These are phyloP conservation scores for Trachelus troglodyta DNA, from an alignment of 2,888 invertebrate genomes.

Conservation along the genomic window DNA sequence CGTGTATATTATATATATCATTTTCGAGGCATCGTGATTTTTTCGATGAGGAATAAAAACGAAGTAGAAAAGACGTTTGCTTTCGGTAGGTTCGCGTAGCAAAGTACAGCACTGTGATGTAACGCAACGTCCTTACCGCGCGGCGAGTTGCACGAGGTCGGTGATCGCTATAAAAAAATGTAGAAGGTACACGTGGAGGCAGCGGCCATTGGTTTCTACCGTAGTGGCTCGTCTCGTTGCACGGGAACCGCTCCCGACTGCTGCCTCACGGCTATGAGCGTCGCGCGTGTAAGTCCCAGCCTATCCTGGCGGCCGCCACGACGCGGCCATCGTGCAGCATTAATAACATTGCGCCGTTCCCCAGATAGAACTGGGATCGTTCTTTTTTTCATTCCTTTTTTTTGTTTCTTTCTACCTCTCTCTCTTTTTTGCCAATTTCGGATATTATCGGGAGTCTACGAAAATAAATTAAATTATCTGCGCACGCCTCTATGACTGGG, in stretches of 20 bases:
- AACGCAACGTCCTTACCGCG: conserved; percentile 69
- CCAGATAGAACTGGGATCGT: conserved; percentile 1
- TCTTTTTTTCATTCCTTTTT: not conserved
- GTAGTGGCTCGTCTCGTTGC: conserved; percentile 28
- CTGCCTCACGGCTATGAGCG: conserved; percentile 49
- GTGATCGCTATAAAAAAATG: conserved; percentile 70
- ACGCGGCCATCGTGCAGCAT: conserved; percentile 18
- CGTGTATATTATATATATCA: not conserved
- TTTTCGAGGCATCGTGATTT: not conserved
- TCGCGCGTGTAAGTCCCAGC: conserved; percentile 52
- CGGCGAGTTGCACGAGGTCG: conserved; percentile 74
- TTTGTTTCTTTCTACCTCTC: not conserved
- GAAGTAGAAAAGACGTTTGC: not conserved
- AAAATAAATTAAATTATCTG: not conserved
- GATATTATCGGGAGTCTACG: not conserved
- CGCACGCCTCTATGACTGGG: not conserved
- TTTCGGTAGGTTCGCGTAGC: not conserved
- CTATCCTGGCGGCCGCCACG: conserved; percentile 22
- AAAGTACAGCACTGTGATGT: conserved; percentile 46
- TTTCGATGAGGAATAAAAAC: not conserved
- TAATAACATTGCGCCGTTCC: conserved; percentile 35
- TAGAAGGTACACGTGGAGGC: conserved; percentile 64
- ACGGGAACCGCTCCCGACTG: conserved; percentile 41
- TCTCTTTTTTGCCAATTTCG: not conserved
- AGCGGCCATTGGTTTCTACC: conserved; percentile 54